Evolutionary conservation across 2,888 invertebrate species (phyloP).

Genomic region (Clepsis dumicolana): DNA sequence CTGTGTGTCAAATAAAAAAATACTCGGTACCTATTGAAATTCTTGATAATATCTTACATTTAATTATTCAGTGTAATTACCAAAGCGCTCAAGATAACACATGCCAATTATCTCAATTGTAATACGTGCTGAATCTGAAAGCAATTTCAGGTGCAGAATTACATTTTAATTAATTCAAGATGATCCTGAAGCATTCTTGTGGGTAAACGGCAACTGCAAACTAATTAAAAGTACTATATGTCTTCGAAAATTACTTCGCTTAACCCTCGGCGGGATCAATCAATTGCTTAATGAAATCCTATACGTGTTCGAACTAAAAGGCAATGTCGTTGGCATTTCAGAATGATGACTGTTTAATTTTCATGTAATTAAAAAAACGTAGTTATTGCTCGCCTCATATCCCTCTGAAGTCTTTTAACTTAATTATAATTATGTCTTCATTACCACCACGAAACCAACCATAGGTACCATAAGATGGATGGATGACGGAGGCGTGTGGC

Average conservation of each 20-base stretch:
- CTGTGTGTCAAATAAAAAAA: too few relatives aligned
- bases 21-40: neutral
- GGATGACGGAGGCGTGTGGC: too few relatives aligned
- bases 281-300: neutral
- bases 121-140: neutral
- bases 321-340: neutral
- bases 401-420: too few relatives aligned
- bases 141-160: constrained; percentile 16
- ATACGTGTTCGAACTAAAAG: neutral
- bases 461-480: too few relatives aligned
- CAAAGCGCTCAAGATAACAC: neutral
- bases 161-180: constrained; percentile 18
- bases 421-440: too few relatives aligned
- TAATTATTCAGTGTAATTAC: constrained; percentile 2
- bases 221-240: constrained; percentile 7
- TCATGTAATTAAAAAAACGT: neutral
- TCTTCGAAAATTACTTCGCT: neutral
- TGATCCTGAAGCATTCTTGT: neutral
- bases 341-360: neutral
- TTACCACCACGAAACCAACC: too few relatives aligned
- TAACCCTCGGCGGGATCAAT: neutral
- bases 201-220: constrained; percentile 3
- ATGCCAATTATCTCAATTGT: constrained; percentile 10
- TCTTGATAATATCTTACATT: neutral
- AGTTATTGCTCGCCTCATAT: too few relatives aligned